Conservation (phyloP, 2,888 invertebrate genomes). For the Vanessa cardui region DNA sequence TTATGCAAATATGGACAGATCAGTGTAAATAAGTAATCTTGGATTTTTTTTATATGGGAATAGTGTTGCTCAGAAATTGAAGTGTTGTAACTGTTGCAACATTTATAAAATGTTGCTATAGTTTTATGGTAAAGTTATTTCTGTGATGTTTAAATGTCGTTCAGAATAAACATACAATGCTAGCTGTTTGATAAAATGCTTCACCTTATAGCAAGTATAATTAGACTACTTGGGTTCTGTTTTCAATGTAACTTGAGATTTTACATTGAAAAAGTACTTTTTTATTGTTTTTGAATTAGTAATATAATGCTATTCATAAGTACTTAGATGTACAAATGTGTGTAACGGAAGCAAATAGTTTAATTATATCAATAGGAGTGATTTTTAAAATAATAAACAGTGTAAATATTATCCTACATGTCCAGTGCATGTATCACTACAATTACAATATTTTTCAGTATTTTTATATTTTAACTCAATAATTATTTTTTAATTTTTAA, state of each 20-base stretch:
- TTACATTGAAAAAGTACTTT: too few relatives aligned
- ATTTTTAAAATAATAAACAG: constrained; percentile 8
- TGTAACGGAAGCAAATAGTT: not conserved
- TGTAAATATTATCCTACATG: constrained; percentile 20
- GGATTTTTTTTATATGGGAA: constrained; percentile 60
- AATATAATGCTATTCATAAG: too few relatives aligned
- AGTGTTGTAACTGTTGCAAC: constrained; percentile 22
- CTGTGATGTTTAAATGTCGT: constrained; percentile 21
- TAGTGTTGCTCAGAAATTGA: constrained; percentile 34
- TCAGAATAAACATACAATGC: not conserved
- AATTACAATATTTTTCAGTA: constrained; percentile 24
- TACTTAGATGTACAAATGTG: not conserved
- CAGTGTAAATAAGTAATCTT: constrained; percentile 65
- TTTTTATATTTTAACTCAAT: constrained; percentile 22
- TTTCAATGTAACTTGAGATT: not conserved
- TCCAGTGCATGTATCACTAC: constrained; percentile 9
- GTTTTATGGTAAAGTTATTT: constrained; percentile 13
- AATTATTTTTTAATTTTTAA: constrained; percentile 8
- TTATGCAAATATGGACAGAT: constrained; percentile 53
- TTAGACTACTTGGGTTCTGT: not conserved
- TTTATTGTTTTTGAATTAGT: too few relatives aligned
- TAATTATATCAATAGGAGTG: not conserved
- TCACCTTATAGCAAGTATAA: constrained; percentile 13
- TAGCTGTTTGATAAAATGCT: constrained; percentile 11
- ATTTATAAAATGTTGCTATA: constrained; percentile 30